Base-by-base conservation (phyloP, 2,888 invertebrate genomes). In the Sisyra nigra region DNA sequence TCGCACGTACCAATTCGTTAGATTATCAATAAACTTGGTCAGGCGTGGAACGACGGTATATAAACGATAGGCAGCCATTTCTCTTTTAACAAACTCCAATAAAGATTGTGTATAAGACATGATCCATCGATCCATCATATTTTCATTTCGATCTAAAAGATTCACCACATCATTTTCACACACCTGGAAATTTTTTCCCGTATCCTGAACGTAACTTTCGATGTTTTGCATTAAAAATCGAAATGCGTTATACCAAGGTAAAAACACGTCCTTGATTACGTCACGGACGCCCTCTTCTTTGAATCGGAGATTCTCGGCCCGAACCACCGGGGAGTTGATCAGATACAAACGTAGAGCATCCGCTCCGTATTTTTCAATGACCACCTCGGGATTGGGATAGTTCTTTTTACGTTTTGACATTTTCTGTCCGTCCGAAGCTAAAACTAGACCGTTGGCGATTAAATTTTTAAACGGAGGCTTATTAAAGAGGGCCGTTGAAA, bases 391-490 rank as follows among this genome's bases (percentile, higher is more conserved):
- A 68, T 98, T 96, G 0, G 98, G 98, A 62, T 94, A 98, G 60
- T 98, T 98, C 62, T 96, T 92, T 66, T 96, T 96, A 19, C 97
- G 74, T 61, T 98, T 99, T 0, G 96, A 96, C 98, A 98, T 99
- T 65, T 99, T 99, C 59, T 94, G 92, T 0, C 98, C 98, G 68
- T 98, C 97, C 30, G 84, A 62, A n/a, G 96, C 97, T 46, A 99
- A 67, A 0, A 99, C 85, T 45, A 98, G 70, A 2, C 98, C 98
- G 61, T 93, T 97, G 13, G 84, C 92, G 50, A 99, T 91, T 34
- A 98, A 72, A 64, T 98, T 99, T 61, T 96, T 96, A 62, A 93
- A 98, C 0, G 98, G 97, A 1, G 98, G 83, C 58, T 91, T 92
- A 41, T 88, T 87, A 60, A 94, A 98, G 9, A 98, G 67, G 4